phyloP scores from a whole-genome alignment of 2,888 invertebrate genomes.

The Meghimatium bilineatum region DNA sequence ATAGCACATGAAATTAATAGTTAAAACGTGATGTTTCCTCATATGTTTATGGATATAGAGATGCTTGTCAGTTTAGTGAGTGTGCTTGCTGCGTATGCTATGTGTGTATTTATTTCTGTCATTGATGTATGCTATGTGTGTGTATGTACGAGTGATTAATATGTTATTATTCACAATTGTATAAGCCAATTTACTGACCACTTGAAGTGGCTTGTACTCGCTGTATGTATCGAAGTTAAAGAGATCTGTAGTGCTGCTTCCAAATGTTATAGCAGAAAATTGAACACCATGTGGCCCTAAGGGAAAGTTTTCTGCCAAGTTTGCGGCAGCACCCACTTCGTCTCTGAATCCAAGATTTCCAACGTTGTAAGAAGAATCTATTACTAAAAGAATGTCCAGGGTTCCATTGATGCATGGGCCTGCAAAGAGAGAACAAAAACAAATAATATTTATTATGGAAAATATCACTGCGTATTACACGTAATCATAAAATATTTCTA shows the following conservation, averaged over 20 bases:
- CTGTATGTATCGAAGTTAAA: not conserved
- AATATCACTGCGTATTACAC: too few relatives aligned
- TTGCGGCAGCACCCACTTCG: not conserved
- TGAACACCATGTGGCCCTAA: not conserved
- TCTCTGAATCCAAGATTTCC: not conserved
- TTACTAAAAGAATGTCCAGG: not conserved
- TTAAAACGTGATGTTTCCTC: too few relatives aligned
- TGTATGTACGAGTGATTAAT: too few relatives aligned
- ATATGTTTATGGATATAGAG: too few relatives aligned
- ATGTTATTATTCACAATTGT: too few relatives aligned
- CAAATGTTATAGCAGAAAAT: not conserved
- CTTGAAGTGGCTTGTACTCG: not conserved
- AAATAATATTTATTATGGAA: not conserved
- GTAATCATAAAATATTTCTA: too few relatives aligned
- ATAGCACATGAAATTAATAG: too few relatives aligned
- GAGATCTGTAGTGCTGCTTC: not conserved
- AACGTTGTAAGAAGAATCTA: not conserved
- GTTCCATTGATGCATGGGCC: not conserved
- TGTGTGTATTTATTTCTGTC: too few relatives aligned
- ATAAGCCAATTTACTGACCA: not conserved
- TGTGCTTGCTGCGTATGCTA: too few relatives aligned
- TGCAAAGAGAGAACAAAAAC: not conserved
- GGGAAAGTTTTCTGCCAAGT: not conserved
- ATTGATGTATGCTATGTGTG: too few relatives aligned
- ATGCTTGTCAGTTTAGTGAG: too few relatives aligned